Conservation (phyloP, 2,113 vertebrate genomes). For the Anhinga anhinga region DNA sequence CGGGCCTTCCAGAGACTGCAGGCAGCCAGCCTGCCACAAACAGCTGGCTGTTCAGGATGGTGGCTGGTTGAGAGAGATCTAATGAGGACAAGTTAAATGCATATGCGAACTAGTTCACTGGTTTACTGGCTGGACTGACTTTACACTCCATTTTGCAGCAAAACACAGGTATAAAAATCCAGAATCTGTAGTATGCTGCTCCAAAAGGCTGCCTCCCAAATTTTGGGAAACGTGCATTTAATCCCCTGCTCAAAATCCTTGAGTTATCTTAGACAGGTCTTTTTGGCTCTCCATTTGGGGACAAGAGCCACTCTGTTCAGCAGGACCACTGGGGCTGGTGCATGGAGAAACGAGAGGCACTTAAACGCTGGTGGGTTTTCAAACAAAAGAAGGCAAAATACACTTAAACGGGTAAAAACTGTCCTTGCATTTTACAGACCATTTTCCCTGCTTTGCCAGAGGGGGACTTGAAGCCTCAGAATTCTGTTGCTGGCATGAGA, state of each 20-base stretch:
- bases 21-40: not conserved
- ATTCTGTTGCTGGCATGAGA: not conserved
- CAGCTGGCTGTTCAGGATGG: not conserved
- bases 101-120: not conserved
- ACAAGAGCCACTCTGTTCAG: not conserved
- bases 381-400: not conserved
- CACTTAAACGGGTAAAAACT: not conserved
- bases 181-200: not conserved
- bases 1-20: not conserved
- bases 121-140: not conserved
- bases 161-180: not conserved
- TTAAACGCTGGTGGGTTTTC: not conserved
- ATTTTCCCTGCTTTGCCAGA: not conserved
- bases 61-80: not conserved
- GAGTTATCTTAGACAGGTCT: not conserved
- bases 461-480: not conserved
- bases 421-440: not conserved
- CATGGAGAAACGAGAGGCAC: not conserved
- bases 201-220: not conserved
- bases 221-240: not conserved
- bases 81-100: not conserved
- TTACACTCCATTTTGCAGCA: not conserved
- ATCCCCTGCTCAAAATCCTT: not conserved
- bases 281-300: rapidly evolving
- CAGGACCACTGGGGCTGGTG: not conserved